Percentiles rank a stretch among this genome's conserved stretches.
Conservation (phyloP, 2,113 vertebrate genomes). For the Saimiri boliviensis region DNA sequence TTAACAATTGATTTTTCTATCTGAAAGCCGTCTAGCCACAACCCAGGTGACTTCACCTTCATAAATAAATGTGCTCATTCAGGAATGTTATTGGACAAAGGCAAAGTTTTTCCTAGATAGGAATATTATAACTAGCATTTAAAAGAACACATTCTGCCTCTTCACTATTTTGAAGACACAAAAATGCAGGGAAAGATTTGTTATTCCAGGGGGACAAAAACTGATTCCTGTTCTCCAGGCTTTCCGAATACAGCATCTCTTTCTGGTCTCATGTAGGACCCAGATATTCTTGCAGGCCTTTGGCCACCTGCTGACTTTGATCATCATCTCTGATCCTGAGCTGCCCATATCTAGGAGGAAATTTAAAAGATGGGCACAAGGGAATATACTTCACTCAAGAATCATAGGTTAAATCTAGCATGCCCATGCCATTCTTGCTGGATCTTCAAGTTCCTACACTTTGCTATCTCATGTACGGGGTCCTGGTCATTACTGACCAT, state of each 20-base stretch:
- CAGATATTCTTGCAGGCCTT: background rate
- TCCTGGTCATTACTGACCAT: background rate
- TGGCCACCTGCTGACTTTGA: background rate
- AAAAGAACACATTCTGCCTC: background rate
- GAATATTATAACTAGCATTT: background rate
- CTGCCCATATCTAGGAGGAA: background rate
- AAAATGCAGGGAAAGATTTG: background rate
- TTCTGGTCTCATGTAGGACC: background rate
- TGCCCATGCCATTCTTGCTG: background rate
- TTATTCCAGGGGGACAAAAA: background rate
- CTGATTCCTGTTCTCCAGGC: fast-evolving
- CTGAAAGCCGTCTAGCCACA: background rate
- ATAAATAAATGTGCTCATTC: background rate
- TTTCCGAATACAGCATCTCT: background rate
- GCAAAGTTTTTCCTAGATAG: background rate
- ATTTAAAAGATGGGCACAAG: background rate
- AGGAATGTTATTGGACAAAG: background rate
- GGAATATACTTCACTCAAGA: background rate
- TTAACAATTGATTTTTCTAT: background rate
- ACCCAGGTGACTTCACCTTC: background rate
- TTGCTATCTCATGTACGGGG: background rate
- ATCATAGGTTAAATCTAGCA: too few relatives aligned
- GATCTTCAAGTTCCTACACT: background rate
- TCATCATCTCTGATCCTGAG: background rate
- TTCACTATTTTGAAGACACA: background rate